Base-by-base conservation (phyloP, 2,797 vertebrate genomes). In the Tragelaphus eurycerus region DNA sequence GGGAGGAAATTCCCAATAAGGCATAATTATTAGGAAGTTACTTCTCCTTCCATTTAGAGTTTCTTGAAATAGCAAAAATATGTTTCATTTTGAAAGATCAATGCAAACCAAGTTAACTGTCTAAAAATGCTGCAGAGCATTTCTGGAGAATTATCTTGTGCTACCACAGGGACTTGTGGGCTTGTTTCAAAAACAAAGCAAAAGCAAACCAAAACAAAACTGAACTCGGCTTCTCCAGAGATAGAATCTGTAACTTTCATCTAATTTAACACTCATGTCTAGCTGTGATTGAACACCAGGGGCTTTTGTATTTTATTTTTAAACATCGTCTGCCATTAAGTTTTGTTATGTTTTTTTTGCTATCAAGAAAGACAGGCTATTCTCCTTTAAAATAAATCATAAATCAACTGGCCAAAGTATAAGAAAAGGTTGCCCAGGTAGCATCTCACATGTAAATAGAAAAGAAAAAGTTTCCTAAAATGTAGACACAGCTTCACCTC, bases 31-130 rank as follows among this genome's bases (percentile, higher is more conserved):
- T 92, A 92, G 84, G 97, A 96, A 97, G 90, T 95, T 96, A 93
- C 60, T 96, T 97, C 52, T 78, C 74, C 54, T 96, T 96, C 71
- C 83, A 96, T 93, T 96, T 94, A 87, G 83, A 93, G 29, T 94
- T 97, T 95, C 90, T 94, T 92, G 76, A 97, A 94, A 90, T 74
- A 93, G 82, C 93, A 92, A 95, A 97, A 97, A 93, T 96, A 93
- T 97, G 95, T 96, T 96, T 97, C 38, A 94, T 92, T 96, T 95
- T 79, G 84, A 94, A 94, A 93, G 64, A 96, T 97, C 96, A 97
- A 74, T 82, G 81, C 90, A 96, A 96, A 93, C 84, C 78, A 62
- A 96, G 74, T 95, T 97, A 89, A 76, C 85, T 93, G 92, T 96
- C 98, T 93, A 60, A 97, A 96, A 97, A 85, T 21, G 52, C 90